Evolutionary conservation across 2,888 invertebrate species (phyloP).

Genomic region (Germaria angustata): DNA sequence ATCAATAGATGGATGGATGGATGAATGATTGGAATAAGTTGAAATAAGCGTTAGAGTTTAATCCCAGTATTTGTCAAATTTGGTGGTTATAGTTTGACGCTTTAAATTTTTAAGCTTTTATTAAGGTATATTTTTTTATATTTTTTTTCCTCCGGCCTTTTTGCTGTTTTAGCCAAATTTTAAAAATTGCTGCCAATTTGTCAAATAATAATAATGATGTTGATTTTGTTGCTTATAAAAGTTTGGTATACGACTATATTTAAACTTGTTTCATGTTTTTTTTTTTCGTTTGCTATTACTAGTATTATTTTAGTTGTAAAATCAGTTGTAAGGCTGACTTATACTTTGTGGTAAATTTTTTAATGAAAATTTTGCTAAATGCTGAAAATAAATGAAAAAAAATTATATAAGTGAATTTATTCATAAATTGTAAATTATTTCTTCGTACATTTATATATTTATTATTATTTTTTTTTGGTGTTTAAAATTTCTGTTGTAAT

Average conservation of each 20-base stretch:
- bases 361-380: neutral
- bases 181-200: slow-evolving; percentile 53
- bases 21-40: neutral
- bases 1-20: neutral
- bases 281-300: too few relatives aligned
- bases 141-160: neutral
- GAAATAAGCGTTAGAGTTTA: slow-evolving; percentile 2
- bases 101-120: neutral
- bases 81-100: slow-evolving; percentile 26
- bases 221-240: slow-evolving; percentile 16
- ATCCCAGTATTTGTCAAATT: slow-evolving; percentile 54
- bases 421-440: too few relatives aligned
- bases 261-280: neutral
- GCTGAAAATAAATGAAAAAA: slow-evolving; percentile 35
- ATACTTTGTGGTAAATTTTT: slow-evolving; percentile 28
- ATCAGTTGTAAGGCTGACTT: slow-evolving; percentile 40
- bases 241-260: neutral
- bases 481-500: neutral
- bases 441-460: neutral
- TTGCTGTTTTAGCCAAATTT: slow-evolving; percentile 15
- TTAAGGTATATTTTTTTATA: neutral
- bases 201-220: slow-evolving; percentile 46
- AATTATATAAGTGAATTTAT: neutral
- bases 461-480: neutral
- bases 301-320: slow-evolving; percentile 21